Evolutionary conservation across 2,113 vertebrate genomes (phyloP), one percentile per base, ranked within the genome.

Genomic region (Patagioenas fasciata): DNA sequence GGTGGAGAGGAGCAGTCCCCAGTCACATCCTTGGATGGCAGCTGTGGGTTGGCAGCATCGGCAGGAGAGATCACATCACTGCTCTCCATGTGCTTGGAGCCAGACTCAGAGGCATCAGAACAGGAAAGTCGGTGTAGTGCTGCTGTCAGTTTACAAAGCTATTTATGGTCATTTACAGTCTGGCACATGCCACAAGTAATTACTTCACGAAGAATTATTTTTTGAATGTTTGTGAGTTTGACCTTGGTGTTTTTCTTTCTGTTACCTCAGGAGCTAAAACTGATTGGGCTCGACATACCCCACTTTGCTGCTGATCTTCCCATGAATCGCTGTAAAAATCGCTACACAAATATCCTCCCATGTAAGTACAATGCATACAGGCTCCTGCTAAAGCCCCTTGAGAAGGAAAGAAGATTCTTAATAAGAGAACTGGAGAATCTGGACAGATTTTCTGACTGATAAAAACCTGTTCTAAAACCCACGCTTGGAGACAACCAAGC

Each of bases 291-390:
- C 89, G 99, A 99, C 94, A 98, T 99, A 10, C 97, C 98, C n/a
- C 99, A 99, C 74, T 99, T 99, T 89, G 99, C 99, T 10, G 99
- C 99, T 26, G 99, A 99, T 89, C 98, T 99, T 50, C 99, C 99
- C 3, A 97, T 99, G 96, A 99, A 99, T 95, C 97, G 99, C 88
- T 98, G 99, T 40, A 99, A 99, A 98, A 99, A 99, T 91, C 98
- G 99, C 88, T 99, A 99, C 97, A 99, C 99, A 66, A 99, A 99
- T 86, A 99, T 99, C 96, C 98, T 99, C 19, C 99, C 99, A 2
- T 99, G 99, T 99, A 96, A 99, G 99, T 98, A 40, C 28, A 32
- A 7, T 9, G 9, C 8, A 1, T 29, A 38, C 24, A 6, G 7
- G 11, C 42, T 38, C 42, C 36, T 34, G 19, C 21, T 31, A 2